Percentiles rank a stretch among this genome's conserved stretches.
phyloP scores from a whole-genome alignment of 2,797 vertebrate species.

The Poecile montanus region DNA sequence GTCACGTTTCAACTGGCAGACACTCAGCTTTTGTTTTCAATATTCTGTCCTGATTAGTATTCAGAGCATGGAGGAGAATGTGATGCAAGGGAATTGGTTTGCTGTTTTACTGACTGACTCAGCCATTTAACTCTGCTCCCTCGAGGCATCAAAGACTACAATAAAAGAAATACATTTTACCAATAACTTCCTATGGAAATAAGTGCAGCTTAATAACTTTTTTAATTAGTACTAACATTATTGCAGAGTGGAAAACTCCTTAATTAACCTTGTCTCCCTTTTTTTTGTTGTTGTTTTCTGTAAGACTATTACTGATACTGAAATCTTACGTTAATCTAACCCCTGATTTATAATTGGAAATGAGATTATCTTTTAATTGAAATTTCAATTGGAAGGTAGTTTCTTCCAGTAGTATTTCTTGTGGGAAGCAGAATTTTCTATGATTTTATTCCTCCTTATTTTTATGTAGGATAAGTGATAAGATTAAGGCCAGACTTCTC shows the following conservation, averaged over 20 bases:
- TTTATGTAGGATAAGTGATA: not conserved
- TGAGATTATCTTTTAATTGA: not conserved
- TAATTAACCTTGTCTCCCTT: conserved; percentile 36
- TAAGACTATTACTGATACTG: conserved; percentile 9
- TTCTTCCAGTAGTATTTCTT: not conserved
- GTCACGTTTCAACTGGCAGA: conserved; percentile 53
- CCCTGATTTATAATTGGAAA: conserved; percentile 22
- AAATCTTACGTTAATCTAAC: not conserved
- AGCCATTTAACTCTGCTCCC: conserved; percentile 61
- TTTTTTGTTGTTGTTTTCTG: not conserved
- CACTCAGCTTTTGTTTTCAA: conserved; percentile 46
- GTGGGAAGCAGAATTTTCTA: not conserved
- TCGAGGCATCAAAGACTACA: conserved; percentile 50
- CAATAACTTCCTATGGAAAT: conserved; percentile 58
- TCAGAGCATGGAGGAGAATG: conserved; percentile 15
- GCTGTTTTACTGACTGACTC: conserved; percentile 62
- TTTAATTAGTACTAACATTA: conserved; percentile 19
- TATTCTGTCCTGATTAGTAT: conserved; percentile 46
- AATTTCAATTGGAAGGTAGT: not conserved
- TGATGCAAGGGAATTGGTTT: conserved; percentile 50
- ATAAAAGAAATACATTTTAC: conserved; percentile 57
- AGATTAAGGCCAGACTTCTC: not conserved
- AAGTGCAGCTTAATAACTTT: conserved; percentile 51
- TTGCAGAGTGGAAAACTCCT: conserved; percentile 33
- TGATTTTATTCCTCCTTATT: not conserved